Evolutionary conservation across 1,140 invertebrate genomes (phyloP).

Genomic region (Daktulosphaira vitifoliae): DNA sequence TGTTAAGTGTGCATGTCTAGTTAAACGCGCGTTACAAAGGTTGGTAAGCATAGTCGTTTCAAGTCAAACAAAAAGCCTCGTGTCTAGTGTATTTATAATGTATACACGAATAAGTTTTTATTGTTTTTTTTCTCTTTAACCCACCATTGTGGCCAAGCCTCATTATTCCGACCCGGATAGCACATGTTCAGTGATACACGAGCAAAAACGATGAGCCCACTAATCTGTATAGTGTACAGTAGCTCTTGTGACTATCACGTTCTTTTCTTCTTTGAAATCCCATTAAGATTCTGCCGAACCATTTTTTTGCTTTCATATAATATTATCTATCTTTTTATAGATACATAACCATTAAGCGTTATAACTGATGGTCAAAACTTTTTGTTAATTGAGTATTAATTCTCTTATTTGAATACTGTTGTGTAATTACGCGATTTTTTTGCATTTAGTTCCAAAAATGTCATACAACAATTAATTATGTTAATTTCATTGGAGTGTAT

Average conservation of each 20-base stretch:
- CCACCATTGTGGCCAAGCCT: neutral
- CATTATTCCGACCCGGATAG: neutral
- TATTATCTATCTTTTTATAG: too few relatives aligned
- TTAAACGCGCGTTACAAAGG: constrained; percentile 17
- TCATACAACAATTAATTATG: too few relatives aligned
- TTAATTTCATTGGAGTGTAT: too few relatives aligned
- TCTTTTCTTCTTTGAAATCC: neutral
- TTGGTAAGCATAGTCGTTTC: neutral
- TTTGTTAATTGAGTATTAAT: too few relatives aligned
- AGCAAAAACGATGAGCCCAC: neutral
- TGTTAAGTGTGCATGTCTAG: constrained; percentile 23
- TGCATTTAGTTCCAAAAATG: too few relatives aligned
- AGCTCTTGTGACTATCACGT: constrained; percentile 2
- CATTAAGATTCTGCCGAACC: neutral
- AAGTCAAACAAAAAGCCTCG: constrained; percentile 22
- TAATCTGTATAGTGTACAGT: neutral
- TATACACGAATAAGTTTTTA: neutral
- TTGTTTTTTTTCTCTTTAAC: too few relatives aligned
- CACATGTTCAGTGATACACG: neutral
- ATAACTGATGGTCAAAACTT: too few relatives aligned
- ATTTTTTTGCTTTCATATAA: too few relatives aligned
- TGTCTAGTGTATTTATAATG: neutral
- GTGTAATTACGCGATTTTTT: too few relatives aligned
- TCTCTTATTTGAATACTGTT: too few relatives aligned
- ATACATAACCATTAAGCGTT: too few relatives aligned